phyloP scores from a whole-genome alignment of 2,113 vertebrate species.

The Tragulus kanchil region DNA sequence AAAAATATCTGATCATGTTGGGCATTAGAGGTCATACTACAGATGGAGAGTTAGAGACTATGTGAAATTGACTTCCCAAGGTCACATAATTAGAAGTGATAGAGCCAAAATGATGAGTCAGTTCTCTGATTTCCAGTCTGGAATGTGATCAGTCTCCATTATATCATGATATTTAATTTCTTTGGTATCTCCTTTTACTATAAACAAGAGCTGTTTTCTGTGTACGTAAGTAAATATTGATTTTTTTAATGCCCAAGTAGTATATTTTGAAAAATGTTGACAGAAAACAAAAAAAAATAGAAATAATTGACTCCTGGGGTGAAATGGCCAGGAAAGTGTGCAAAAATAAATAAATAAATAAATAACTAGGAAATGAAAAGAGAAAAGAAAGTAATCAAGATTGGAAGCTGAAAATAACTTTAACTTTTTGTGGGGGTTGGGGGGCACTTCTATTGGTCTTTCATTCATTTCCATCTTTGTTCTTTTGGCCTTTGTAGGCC shows the following conservation, averaged over 20 bases:
- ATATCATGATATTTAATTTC: constrained; percentile 1
- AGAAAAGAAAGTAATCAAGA: neutral
- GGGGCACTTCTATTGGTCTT: too few species aligned
- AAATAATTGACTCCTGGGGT: neutral
- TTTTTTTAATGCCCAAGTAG: neutral
- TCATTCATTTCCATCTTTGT: too few species aligned
- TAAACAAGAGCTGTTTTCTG: neutral
- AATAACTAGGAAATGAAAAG: constrained; percentile 32
- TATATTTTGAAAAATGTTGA: neutral
- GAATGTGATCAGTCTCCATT: neutral
- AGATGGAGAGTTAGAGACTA: neutral
- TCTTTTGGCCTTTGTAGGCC: too few species aligned
- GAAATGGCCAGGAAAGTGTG: neutral
- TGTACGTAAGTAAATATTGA: constrained; percentile 14
- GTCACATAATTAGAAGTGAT: neutral
- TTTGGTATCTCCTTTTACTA: neutral
- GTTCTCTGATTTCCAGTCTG: neutral
- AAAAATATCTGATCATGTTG: neutral
- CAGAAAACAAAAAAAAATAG: constrained; percentile 58
- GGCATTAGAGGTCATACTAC: neutral
- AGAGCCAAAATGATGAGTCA: neutral
- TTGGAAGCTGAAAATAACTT: neutral
- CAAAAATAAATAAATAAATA: neutral
- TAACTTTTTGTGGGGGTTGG: too few species aligned
- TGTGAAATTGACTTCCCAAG: neutral